These are phyloP conservation scores for Dinoponera quadriceps DNA, from an alignment of 1,140 invertebrate species.

Conservation along the genomic window DNA sequence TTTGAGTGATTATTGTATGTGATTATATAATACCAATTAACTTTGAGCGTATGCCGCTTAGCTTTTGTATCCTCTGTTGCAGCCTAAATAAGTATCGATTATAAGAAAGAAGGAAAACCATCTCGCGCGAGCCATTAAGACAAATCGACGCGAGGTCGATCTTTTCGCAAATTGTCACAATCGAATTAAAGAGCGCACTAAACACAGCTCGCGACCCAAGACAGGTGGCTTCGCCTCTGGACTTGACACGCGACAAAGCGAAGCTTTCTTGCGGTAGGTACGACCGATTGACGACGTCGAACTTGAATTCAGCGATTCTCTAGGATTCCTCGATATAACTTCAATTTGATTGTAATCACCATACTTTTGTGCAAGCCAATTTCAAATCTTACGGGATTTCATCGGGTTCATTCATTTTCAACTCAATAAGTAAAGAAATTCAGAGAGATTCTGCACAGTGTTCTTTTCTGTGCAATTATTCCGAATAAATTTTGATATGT, in stretches of 20 bases:
- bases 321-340: neutral
- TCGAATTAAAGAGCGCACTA: constrained; percentile 6
- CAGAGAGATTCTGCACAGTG: neutral
- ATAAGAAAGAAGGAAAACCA: constrained; percentile 19
- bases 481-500: no score
- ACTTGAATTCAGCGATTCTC: neutral
- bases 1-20: constrained; percentile 40
- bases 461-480: no score
- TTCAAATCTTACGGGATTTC: neutral
- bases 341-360: constrained; percentile 2
- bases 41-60: constrained; percentile 14
- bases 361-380: neutral
- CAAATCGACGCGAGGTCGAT: neutral
- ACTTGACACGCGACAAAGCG: neutral
- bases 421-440: neutral
- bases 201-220: neutral
- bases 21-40: constrained; percentile 33
- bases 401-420: neutral
- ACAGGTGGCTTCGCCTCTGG: neutral
- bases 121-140: neutral
- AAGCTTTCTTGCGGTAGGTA: constrained; percentile 10
- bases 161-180: constrained; percentile 1
- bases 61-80: constrained; percentile 35
- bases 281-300: neutral
- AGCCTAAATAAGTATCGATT: constrained; percentile 41